phyloP scores from a whole-genome alignment of 2,888 invertebrate species.

The Apoda limacodes region DNA sequence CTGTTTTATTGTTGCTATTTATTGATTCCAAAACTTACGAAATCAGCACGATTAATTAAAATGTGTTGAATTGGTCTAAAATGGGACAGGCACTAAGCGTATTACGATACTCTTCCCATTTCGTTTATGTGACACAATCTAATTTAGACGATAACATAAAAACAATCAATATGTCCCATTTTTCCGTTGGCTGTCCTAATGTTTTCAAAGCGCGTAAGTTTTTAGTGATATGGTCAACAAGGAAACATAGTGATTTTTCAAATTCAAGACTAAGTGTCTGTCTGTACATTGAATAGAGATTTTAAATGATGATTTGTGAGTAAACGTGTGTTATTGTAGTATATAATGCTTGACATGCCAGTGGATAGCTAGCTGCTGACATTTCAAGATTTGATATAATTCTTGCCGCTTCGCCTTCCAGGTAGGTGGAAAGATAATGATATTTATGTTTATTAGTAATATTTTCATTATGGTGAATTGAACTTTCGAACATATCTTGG shows the following conservation, averaged over 20 bases:
- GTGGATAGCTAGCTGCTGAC: constrained; percentile 9
- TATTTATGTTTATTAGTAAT: constrained; percentile 10
- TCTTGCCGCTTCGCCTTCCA: constrained; percentile 15
- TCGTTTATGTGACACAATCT: too few relatives aligned
- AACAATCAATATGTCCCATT: too few relatives aligned
- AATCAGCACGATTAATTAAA: too few relatives aligned
- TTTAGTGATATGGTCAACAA: constrained; percentile 19
- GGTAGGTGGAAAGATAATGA: constrained; percentile 14
- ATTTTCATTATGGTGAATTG: too few relatives aligned
- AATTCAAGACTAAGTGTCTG: constrained; percentile 14
- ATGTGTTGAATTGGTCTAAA: too few relatives aligned
- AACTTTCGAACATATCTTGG: constrained; percentile 11
- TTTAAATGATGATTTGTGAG: constrained; percentile 14
- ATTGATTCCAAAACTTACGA: too few relatives aligned
- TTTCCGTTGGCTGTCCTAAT: constrained; percentile 16
- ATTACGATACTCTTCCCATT: too few relatives aligned
- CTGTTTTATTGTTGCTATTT: constrained; percentile 14
- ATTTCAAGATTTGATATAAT: constrained; percentile 16
- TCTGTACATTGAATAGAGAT: constrained; percentile 11
- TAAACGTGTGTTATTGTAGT: constrained; percentile 12
- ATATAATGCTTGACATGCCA: constrained; percentile 14
- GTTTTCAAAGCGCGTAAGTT: constrained; percentile 17
- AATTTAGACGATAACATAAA: too few relatives aligned
- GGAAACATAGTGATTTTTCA: constrained; percentile 12
- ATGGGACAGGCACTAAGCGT: constrained; percentile 13